Evolutionary conservation across 2,888 invertebrate genomes (phyloP), one percentile per base, ranked within the genome.

Genomic region (Limnephilus rhombicus): DNA sequence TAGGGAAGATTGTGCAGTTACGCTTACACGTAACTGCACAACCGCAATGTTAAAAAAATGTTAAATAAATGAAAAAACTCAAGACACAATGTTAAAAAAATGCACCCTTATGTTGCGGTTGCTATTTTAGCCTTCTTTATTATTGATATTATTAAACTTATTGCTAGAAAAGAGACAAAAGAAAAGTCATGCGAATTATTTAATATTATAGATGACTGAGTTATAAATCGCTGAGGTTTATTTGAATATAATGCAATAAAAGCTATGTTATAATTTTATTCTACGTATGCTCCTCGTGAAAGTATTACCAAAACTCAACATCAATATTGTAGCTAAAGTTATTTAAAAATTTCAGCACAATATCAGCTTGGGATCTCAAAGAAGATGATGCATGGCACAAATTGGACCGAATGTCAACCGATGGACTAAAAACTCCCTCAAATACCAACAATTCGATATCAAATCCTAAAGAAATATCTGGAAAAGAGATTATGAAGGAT

Each of bases 321-420:
- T n/a, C 7, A 68, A 68, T 68, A 68, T 68, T 68, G 24, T 68
- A 24, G 24, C 7, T 24, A 24, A n/a, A 68, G 68, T 68, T 68
- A 68, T 24, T 68, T n/a, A 68, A 68, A 7, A 37, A 68, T 93
- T 93, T 90, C 86, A 93, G 93, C 18, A 91, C 88, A 49, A 45
- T 93, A 31, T 91, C 89, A 81, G 91, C 92, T n/a, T 93, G 93
- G 93, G 92, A 93, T 87, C 87, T 93, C 34, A 91, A 92, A 80
- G 93, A 93, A 82, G 82, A 92, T 31, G 91, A 93, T 31, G 90
- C 82, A n/a, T 92, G 92, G 92, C 92, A 93, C 34, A 68, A 85
- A 29, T 83, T 91, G 37, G 13, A 89, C 18, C 18, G 34, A 85
- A 11, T 24, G 3, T 85, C 91, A 80, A 88, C 24, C 11, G 88